These are phyloP conservation scores for Meiosimyza platycephala DNA, from an alignment of 2,888 invertebrate genomes.

Conservation along the genomic window DNA sequence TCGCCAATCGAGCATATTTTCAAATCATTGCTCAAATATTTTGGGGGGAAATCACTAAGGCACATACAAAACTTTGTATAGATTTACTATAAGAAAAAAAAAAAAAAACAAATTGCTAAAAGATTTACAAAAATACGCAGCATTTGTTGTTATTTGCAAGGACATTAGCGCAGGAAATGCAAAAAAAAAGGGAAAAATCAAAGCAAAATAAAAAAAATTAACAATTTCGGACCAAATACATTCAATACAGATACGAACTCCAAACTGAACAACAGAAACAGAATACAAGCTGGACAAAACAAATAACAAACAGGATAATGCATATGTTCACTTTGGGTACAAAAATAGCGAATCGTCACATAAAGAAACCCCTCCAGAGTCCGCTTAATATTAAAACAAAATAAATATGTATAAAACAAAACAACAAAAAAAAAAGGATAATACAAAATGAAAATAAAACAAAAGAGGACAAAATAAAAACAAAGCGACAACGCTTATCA, in stretches of 20 bases:
- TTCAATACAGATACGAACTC: not conserved
- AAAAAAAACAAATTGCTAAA: not conserved
- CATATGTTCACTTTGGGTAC: conserved; percentile 12
- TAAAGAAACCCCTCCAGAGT: not conserved
- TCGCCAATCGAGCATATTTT: not conserved
- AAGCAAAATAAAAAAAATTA: not conserved
- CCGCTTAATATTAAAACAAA: conserved; percentile 23
- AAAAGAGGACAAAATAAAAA: not conserved
- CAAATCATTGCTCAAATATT: conserved; percentile 17
- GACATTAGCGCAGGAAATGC: conserved; percentile 26
- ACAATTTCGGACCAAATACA: not conserved
- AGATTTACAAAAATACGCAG: conserved; percentile 4
- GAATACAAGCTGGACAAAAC: conserved; percentile 8
- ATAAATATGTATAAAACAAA: conserved; percentile 3
- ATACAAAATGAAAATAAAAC: not conserved
- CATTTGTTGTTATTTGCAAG: conserved; percentile 14
- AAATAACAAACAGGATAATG: conserved; percentile 9
- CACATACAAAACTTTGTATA: conserved; percentile 5
- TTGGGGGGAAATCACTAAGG: not conserved
- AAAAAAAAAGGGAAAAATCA: conserved; percentile 10
- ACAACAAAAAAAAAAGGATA: conserved; percentile 17
- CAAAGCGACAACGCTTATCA: conserved; percentile 33
- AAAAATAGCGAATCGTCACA: not conserved
- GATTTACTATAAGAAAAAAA: not conserved
- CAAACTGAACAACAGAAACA: conserved; percentile 1